Evolutionary conservation across 2,113 vertebrate genomes (phyloP), one percentile per base, ranked within the genome.

Genomic region (Ramphastos sulfuratus): DNA sequence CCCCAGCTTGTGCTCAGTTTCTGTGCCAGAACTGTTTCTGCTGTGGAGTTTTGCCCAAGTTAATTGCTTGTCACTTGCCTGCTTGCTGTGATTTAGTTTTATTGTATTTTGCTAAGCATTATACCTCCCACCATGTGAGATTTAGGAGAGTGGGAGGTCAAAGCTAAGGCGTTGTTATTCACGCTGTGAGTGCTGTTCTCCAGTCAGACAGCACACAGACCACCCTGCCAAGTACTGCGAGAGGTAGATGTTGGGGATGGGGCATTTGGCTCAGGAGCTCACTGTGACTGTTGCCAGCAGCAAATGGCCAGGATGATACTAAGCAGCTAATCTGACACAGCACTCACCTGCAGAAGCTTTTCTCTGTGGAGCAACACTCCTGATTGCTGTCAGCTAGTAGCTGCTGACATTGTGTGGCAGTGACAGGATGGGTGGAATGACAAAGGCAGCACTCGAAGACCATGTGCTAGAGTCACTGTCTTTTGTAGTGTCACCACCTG

Each of bases 181-280:
- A 10, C 19, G 12, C 31, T 48, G 35, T 8, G 33, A 58, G 39
- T 19, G 31, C 63, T 50, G 21, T 28, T 64, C 39, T 39, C 56
- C 69, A 48, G 20, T 54, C 42, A 71, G 15, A 42, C 24, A 87
- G 63, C 31, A 30, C 10, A 18, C 31, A 72, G 25, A 52, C 48
- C 33, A 13, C 33, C 23, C 25, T 37, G 33, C 30, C 0, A 7
- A 58, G 59, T 8, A 24, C 48, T 12, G 17, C 0, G 0, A 0
- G 1, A 44, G 24, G 67, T 4, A 10, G 28, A 25, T 1, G 1
- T 6, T 31, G 46, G 2, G 20, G n/a, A 9, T 0, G 0, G 20
- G 24, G 12, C 10, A 1, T 55, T 60, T 64, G 50, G 56, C 50
- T 70, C 20, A 52, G 35, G 23, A 54, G 52, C 27, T 54, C 11